Percentiles rank a stretch among this genome's conserved stretches.
phyloP scores from a whole-genome alignment of 2,113 vertebrate genomes.

The Trogon melanurus region DNA sequence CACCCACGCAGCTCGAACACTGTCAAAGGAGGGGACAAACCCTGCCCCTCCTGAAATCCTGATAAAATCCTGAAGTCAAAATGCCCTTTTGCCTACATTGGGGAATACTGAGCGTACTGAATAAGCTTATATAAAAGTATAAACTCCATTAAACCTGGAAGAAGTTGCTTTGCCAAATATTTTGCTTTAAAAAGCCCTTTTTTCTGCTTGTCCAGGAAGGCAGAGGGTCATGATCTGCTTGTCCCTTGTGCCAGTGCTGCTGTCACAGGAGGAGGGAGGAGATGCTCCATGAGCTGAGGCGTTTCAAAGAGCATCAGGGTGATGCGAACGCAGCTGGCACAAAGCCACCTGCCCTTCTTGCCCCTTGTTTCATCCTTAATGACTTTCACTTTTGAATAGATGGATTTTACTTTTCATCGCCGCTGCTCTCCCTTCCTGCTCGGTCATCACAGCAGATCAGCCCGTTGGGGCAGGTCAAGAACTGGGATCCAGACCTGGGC shows the following conservation, averaged over 20 bases:
- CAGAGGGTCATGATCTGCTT: background rate
- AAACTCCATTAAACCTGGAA: background rate
- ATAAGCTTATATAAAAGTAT: background rate
- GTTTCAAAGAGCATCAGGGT: background rate
- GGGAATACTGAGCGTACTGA: background rate
- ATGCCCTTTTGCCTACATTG: background rate
- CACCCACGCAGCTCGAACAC: accelerated
- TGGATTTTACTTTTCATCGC: background rate
- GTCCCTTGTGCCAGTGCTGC: background rate
- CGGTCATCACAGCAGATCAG: accelerated
- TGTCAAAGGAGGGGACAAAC: background rate
- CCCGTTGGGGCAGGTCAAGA: background rate
- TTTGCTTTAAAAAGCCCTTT: background rate
- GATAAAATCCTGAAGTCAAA: background rate
- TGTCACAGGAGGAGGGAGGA: background rate
- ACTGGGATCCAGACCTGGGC: background rate
- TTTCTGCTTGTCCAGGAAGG: background rate
- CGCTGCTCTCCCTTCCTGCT: accelerated
- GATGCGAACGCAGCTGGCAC: accelerated
- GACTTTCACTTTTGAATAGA: background rate
- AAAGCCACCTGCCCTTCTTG: background rate
- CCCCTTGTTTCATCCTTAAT: background rate
- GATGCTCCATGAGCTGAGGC: background rate
- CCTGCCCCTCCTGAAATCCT: background rate
- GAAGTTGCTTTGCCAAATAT: background rate